Conservation (phyloP, 2,888 invertebrate genomes). For the Phyto melanocephala region DNA sequence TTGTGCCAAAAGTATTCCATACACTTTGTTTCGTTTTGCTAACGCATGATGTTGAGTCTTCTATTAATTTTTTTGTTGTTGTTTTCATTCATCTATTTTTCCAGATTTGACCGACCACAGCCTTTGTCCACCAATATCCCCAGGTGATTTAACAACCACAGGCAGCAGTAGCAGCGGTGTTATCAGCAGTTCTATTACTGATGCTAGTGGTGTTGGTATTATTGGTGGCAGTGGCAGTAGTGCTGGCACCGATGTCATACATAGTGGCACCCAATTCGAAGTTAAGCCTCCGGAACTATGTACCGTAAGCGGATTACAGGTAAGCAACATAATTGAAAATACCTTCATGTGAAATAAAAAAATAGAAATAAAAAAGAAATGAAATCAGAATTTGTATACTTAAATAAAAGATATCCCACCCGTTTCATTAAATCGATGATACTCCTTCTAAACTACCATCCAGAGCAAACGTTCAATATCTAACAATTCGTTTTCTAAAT, state of each 20-base stretch:
- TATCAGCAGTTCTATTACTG: constrained; percentile 24
- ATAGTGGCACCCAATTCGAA: constrained; percentile 80
- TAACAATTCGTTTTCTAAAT: constrained; percentile 41
- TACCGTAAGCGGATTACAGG: constrained; percentile 84
- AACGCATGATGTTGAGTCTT: background rate
- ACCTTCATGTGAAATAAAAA: constrained; percentile 60
- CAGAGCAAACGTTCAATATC: background rate
- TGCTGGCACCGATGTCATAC: constrained; percentile 74
- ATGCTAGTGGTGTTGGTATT: constrained; percentile 78
- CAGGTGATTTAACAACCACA: constrained; percentile 74
- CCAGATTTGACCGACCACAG: constrained; percentile 78
- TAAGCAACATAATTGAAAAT: constrained; percentile 79
- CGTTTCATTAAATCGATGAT: constrained; percentile 46
- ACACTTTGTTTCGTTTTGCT: background rate
- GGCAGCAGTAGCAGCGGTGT: constrained; percentile 69
- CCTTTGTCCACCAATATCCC: constrained; percentile 76
- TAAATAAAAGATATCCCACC: constrained; percentile 42
- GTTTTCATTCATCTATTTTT: constrained; percentile 15
- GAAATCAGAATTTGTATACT: constrained; percentile 29
- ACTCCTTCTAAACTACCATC: constrained; percentile 1
- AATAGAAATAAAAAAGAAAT: background rate
- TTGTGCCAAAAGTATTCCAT: background rate
- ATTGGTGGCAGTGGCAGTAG: constrained; percentile 63
- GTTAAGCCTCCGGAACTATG: constrained; percentile 81
- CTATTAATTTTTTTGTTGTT: background rate